phyloP scores from a whole-genome alignment of 2,113 vertebrate species.

The Hepsetus odoe region DNA sequence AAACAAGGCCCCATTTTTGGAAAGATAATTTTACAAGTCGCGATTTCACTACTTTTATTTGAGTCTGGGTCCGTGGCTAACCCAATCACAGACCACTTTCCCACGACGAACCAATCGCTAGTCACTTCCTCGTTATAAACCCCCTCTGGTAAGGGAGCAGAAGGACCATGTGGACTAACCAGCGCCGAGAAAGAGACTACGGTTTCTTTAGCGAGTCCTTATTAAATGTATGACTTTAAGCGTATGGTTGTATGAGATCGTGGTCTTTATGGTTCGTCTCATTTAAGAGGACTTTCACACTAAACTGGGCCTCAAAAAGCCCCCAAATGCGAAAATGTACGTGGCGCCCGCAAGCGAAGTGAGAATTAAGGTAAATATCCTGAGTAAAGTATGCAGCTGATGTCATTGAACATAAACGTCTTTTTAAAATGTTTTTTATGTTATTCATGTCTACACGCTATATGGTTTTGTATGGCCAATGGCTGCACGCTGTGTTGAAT shows the following conservation, averaged over 20 bases:
- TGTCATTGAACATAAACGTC: not conserved
- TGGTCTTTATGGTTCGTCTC: constrained; percentile 1
- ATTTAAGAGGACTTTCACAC: constrained; percentile 24
- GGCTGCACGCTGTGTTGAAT: constrained; percentile 7
- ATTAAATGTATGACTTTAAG: not conserved
- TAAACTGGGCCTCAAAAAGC: not conserved
- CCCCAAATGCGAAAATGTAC: constrained; percentile 38
- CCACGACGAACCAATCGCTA: constrained; percentile 57
- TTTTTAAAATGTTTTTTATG: not conserved
- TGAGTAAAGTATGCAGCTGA: too few relatives aligned
- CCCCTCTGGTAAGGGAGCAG: constrained; percentile 43
- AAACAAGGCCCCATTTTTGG: too few relatives aligned
- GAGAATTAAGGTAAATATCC: constrained; percentile 42
- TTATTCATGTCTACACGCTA: not conserved
- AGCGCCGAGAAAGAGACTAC: constrained; percentile 1
- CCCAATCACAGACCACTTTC: constrained; percentile 62
- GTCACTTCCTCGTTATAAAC: constrained; percentile 7
- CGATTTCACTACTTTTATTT: too few relatives aligned
- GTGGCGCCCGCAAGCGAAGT: not conserved
- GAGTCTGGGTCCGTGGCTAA: not conserved
- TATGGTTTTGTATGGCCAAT: constrained; percentile 14
- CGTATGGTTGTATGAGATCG: not conserved
- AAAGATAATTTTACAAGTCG: too few relatives aligned
- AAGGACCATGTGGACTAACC: constrained; percentile 57
- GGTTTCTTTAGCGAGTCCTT: not conserved